Conservation (phyloP, 2,888 invertebrate genomes). For the Chironomus riparius region DNA sequence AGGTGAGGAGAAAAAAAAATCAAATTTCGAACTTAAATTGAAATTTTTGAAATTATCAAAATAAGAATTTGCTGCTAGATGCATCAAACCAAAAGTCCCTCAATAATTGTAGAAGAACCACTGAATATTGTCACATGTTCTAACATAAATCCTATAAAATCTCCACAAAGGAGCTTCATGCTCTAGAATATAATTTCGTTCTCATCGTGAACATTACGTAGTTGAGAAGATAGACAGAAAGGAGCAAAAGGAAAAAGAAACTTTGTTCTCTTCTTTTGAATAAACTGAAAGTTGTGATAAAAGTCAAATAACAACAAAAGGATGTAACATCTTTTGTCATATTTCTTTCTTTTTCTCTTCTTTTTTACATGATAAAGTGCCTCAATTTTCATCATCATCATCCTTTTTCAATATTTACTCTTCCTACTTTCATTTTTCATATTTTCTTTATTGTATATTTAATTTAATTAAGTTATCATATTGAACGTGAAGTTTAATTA, state of each 20-base stretch:
- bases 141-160: too few species aligned
- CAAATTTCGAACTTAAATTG: too few species aligned
- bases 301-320: not conserved
- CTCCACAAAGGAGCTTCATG: too few species aligned
- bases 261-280: not conserved
- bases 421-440: not conserved
- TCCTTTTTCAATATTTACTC: not conserved
- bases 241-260: not conserved
- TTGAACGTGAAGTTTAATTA: not conserved
- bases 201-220: too few species aligned
- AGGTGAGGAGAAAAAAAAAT: too few species aligned
- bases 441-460: not conserved
- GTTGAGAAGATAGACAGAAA: not conserved
- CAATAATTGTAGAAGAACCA: too few species aligned
- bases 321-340: not conserved
- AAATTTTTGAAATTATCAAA: too few species aligned
- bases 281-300: not conserved
- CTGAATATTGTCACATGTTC: too few species aligned
- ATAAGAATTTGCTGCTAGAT: too few species aligned
- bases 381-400: not conserved
- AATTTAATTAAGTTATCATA: not conserved
- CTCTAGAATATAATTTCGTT: too few species aligned
- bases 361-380: not conserved
- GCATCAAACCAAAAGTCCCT: too few species aligned
- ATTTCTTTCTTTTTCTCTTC: not conserved